Evolutionary conservation across 2,888 invertebrate species (phyloP), one percentile per base, ranked within the genome.

Genomic region (Apodemia hepburni): DNA sequence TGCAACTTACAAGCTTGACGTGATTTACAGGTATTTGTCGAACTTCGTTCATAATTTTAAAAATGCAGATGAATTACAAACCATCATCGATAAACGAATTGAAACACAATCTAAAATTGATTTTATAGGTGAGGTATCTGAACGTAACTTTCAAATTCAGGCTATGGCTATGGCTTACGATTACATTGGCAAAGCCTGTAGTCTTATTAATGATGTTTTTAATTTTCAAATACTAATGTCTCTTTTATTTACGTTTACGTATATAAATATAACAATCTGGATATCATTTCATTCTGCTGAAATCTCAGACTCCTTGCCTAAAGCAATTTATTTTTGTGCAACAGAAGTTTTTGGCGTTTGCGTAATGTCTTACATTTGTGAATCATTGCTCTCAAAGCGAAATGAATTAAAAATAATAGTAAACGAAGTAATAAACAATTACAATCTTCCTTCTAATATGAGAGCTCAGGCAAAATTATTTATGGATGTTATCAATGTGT

Each of bases 21-120:
- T 0, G 6, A 33, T 33, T 33, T 7, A 7, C 6, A 33, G 33
- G 33, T 33, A 7, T 33, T 33, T 33, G 3, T 33, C 66, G 15
- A 74, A 74, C 51, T 80, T 84, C 62, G 68, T 81, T 7, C 61
- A 73, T 57, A 74, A 66, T 18, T 18, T 58, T 15, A 61, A 6
- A 15, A 15, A 12, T 11, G 33, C n/a, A 18, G 22, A 33, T 33
- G 4, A 33, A 33, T 29, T 35, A 33, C 18, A 17, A 17, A 47
- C 59, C 1, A n/a, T 42, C 11, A 15, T 27, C 27, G n/a, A 42
- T 45, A 38, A 22, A 45, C 27, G 17, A 42, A 17, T 6, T 3
- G 38, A 61, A 5, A 18, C 45, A 6, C 12, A 22, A 22, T 11
- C 33, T 62, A 58, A 51, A 18, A 49, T 49, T 8, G 17, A 49